These are phyloP conservation scores for Drosophila subsilvestris DNA, from an alignment of 2,888 invertebrate species.

Conservation along the genomic window DNA sequence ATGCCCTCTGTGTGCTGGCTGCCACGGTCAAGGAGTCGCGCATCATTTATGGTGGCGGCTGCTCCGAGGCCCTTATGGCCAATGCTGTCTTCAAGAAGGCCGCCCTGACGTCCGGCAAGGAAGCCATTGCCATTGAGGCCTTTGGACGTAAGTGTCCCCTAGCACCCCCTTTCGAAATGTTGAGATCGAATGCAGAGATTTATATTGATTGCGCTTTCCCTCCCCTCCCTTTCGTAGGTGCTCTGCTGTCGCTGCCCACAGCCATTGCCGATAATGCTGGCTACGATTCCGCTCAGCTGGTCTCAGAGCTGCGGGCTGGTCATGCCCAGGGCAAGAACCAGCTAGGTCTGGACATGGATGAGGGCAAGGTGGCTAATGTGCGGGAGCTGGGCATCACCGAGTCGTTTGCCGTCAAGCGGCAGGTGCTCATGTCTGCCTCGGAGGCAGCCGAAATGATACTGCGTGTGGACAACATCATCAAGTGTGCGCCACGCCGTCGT, in stretches of 20 bases:
- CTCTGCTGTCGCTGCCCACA: slow-evolving; percentile 95
- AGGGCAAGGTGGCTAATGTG: slow-evolving; percentile 95
- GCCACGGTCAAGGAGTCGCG: slow-evolving; percentile 97
- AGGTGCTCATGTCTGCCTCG: slow-evolving; percentile 96
- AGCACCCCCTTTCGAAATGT: neutral
- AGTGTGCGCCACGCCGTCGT: slow-evolving; percentile 94
- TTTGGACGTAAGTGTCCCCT: slow-evolving; percentile 88
- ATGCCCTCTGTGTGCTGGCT: slow-evolving; percentile 97
- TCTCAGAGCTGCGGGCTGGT: slow-evolving; percentile 95
- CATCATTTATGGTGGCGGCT: slow-evolving; percentile 96
- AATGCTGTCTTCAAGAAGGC: slow-evolving; percentile 94
- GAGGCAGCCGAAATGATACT: slow-evolving; percentile 99
- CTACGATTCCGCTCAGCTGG: slow-evolving; percentile 97
- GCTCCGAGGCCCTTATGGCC: slow-evolving; percentile 98
- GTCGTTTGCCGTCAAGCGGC: slow-evolving; percentile 98
- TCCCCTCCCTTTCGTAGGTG: slow-evolving; percentile 82
- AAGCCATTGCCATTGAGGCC: slow-evolving; percentile 98
- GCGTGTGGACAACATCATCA: slow-evolving; percentile 98
- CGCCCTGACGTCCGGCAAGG: slow-evolving; percentile 96
- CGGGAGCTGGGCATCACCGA: slow-evolving; percentile 96
- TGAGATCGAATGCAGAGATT: neutral
- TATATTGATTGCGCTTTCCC: slow-evolving; percentile 3
- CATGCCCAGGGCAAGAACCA: slow-evolving; percentile 93
- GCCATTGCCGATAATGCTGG: slow-evolving; percentile 99
- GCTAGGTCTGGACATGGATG: slow-evolving; percentile 91